phyloP scores from a whole-genome alignment of 1,140 invertebrate genomes.

The Anastrepha obliqua region DNA sequence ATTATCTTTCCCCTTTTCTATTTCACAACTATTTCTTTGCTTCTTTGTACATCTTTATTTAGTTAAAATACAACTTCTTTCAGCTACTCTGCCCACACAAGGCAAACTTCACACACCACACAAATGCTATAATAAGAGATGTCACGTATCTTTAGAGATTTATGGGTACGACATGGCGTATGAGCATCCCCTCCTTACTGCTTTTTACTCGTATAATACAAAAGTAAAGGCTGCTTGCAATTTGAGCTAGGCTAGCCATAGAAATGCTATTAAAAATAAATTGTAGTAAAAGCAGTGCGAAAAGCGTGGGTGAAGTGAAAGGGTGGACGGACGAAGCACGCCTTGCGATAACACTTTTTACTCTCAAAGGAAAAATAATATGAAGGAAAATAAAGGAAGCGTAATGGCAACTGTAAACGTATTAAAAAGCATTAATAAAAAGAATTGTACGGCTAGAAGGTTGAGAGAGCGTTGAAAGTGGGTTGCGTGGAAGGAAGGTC shows the following conservation, averaged over 20 bases:
- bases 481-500: not conserved
- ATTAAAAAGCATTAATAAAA: constrained; percentile 9
- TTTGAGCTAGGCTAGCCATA: constrained; percentile 32
- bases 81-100: not conserved
- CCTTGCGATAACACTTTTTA: too few relatives aligned
- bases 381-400: constrained; percentile 37
- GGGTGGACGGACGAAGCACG: too few relatives aligned
- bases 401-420: constrained; percentile 34
- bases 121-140: constrained; percentile 14
- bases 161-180: constrained; percentile 35
- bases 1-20: too few relatives aligned
- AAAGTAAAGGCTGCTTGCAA: not conserved
- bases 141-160: constrained; percentile 20
- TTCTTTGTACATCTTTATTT: not conserved
- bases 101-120: not conserved
- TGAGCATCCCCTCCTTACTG: not conserved
- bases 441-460: not conserved
- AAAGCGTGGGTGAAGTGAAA: too few relatives aligned
- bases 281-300: not conserved
- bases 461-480: not conserved
- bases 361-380: not conserved
- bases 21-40: constrained; percentile 4
- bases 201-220: too few relatives aligned
- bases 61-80: not conserved
- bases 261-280: constrained; percentile 41